Percentiles rank a stretch among this genome's conserved stretches.
These are phyloP conservation scores for Puffinus mauretanicus DNA, from an alignment of 2,113 vertebrate genomes.

Conservation along the genomic window DNA sequence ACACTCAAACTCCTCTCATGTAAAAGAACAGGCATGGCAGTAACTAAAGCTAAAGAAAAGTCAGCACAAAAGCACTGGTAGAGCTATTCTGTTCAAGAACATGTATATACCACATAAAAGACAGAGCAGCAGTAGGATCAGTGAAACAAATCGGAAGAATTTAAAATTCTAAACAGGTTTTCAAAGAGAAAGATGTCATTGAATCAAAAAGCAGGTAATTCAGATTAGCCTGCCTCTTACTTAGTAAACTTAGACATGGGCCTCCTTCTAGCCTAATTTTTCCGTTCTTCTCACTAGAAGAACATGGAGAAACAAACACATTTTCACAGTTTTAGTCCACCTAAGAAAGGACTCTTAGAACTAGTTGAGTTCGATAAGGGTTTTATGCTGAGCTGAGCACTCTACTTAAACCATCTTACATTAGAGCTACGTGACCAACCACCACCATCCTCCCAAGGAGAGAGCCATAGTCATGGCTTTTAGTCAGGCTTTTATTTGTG, in stretches of 20 bases:
- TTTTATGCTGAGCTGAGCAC: background rate
- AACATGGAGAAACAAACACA: background rate
- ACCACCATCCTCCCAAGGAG: background rate
- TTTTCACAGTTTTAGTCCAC: background rate
- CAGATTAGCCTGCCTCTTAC: background rate
- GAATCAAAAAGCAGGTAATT: background rate
- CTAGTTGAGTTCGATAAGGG: background rate
- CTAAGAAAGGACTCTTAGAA: background rate
- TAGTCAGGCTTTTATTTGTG: background rate
- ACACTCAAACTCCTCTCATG: background rate
- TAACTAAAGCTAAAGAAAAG: background rate
- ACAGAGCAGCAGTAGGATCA: background rate
- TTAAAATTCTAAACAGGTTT: background rate
- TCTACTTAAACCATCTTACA: background rate
- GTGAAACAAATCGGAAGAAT: background rate
- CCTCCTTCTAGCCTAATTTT: background rate
- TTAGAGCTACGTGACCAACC: background rate
- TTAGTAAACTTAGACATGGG: background rate
- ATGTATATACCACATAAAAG: background rate
- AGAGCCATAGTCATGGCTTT: background rate
- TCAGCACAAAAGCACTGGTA: background rate
- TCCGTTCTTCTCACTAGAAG: background rate
- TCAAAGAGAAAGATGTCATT: background rate
- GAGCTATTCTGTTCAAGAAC: background rate
- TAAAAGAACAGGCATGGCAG: background rate